These are phyloP conservation scores for Lomographa bimaculata DNA, from an alignment of 2,888 invertebrate genomes.

Conservation along the genomic window DNA sequence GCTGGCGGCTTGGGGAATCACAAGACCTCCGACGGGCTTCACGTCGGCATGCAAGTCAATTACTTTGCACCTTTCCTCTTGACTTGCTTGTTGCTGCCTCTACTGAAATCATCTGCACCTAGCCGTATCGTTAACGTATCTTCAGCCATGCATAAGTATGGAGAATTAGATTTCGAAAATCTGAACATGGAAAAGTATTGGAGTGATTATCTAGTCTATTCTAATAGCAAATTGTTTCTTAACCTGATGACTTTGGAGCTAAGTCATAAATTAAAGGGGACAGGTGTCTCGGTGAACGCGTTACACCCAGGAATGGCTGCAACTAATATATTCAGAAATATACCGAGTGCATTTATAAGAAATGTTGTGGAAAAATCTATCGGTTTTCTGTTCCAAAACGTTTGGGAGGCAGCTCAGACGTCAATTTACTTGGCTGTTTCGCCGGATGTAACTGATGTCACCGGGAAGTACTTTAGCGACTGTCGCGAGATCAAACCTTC, in stretches of 20 bases:
- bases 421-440: constrained; percentile 81
- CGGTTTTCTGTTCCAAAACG: constrained; percentile 78
- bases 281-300: constrained; percentile 86
- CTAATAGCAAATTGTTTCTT: constrained; percentile 85
- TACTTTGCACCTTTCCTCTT: constrained; percentile 89
- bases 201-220: constrained; percentile 75
- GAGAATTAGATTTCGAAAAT: constrained; percentile 70
- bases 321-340: constrained; percentile 86
- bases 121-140: constrained; percentile 87
- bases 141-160: constrained; percentile 81
- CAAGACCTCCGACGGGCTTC: constrained; percentile 86
- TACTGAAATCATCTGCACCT: constrained; percentile 82
- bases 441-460: constrained; percentile 82
- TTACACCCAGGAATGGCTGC: constrained; percentile 88
- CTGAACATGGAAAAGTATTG: constrained; percentile 78
- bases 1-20: constrained; percentile 71
- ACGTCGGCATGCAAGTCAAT: constrained; percentile 88
- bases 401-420: constrained; percentile 87
- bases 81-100: constrained; percentile 83
- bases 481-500: constrained; percentile 78
- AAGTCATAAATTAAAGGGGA: constrained; percentile 81
- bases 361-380: constrained; percentile 48
- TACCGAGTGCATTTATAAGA: constrained; percentile 68
- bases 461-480: constrained; percentile 87
- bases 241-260: constrained; percentile 86